Evolutionary conservation across 1,140 invertebrate species (phyloP), one percentile per base, ranked within the genome.

Genomic region (Aphaenogaster rudis): DNA sequence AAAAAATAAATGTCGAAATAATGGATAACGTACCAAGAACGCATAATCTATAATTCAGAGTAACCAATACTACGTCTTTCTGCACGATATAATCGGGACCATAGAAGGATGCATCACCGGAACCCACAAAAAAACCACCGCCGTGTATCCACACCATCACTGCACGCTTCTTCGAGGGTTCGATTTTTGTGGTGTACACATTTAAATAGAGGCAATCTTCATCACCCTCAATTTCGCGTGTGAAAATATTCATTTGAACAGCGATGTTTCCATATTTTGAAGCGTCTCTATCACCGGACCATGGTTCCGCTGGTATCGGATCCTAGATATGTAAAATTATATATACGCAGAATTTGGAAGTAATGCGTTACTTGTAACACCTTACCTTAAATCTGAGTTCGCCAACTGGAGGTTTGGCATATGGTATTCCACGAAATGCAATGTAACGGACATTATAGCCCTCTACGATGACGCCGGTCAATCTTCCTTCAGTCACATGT

Each of bases 201-300:
- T 98, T 98, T n/a, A 99, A 95, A 92, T 97, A 97, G 11, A 99
- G 96, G 92, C 98, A 99, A 93, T 99, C 98, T 95, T 98, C 97
- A 67, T 88, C 88, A 0, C 95, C 95, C 0, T 69, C 0, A 6
- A 93, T 11, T 50, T 64, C 1, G 0, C 69, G 72, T 0, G 81
- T 81, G 0, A 90, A 17, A 0, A 67, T 36, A 36, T 92, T 64
- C 0, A 81, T 0, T 33, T 95, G 97, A 2, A 95, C 94, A 61
- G 96, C 96, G 0, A 94, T 91, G 0, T 96, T 94, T 28, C 97
- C 96, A 77, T 96, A 96, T 2, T 95, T 87, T 0, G 94, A 95
- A 0, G 97, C 96, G 79, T 97, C 95, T 88, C 93, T 95, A 2
- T 96, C 79, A 13, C 95, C 95, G 36, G 92, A 88, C 97, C 97